Evolutionary conservation across 30 jellyfish, hydroid and myxozoan genomes (phyloP).

Genomic region (Sanderia malayensis): DNA sequence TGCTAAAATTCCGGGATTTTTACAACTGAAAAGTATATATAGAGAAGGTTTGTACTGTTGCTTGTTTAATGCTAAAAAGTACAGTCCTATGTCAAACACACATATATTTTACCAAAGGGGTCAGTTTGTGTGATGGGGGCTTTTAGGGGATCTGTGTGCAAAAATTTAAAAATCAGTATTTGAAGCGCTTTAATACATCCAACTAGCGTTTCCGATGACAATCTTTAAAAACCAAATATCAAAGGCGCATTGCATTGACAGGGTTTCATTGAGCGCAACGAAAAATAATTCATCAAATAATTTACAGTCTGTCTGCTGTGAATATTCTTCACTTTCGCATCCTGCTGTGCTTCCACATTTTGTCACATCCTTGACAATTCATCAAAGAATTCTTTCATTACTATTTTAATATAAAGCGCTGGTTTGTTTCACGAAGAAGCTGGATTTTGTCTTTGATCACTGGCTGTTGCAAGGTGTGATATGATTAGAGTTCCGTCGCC

Average conservation of each 20-base stretch:
- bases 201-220: neutral
- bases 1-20: slow-evolving; percentile 11
- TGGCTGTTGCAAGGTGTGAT: slow-evolving; percentile 1
- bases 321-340: neutral
- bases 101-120: slow-evolving; percentile 1
- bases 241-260: neutral
- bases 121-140: neutral
- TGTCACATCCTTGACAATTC: neutral
- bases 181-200: neutral
- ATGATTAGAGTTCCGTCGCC: too few species aligned
- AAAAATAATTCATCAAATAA: neutral
- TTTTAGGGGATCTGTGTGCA: neutral
- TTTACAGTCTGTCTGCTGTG: slow-evolving; percentile 1
- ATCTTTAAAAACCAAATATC: neutral
- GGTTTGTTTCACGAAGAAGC: neutral
- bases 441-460: neutral
- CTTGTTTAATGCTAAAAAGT: neutral
- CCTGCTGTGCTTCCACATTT: slow-evolving; percentile 1
- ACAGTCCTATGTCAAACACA: neutral
- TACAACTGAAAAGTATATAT: neutral
- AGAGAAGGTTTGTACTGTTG: neutral
- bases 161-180: neutral
- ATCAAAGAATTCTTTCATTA: neutral
- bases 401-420: neutral
- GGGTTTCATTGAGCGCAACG: neutral